Evolutionary conservation across 2,113 vertebrate genomes (phyloP), one percentile per base, ranked within the genome.

Genomic region (Saccopteryx leptura): DNA sequence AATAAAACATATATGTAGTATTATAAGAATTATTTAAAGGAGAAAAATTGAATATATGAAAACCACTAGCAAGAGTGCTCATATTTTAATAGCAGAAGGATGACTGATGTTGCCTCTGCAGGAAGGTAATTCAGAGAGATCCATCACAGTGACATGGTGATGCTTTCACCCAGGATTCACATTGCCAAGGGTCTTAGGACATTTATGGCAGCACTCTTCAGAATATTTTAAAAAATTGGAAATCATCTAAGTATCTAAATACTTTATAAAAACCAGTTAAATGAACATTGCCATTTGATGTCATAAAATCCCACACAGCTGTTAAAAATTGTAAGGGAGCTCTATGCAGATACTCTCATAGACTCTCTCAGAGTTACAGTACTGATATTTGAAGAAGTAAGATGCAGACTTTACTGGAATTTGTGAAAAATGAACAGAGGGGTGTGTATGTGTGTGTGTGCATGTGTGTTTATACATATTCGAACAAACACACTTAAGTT

Each of bases 241-340:
- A 92, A 61, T 83, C 7, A 5, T n/a, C 50, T 60, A 54, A 52
- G 58, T 90, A 85, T 14, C 74, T 74, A 75, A 65, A 91, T 85
- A 50, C 9, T 8, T 91, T 82, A n/a, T 52, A 75, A 88, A 91
- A 48, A 84, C 26, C 17, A 72, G 1, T 48, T 71, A 52, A 48
- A 11, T 86, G 14, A 86, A 75, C 11, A 28, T 21, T 12, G 28
- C 6, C 18, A 8, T 83, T 48, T 15, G 12, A 13, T 17, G 4
- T 7, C 18, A 69, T 52, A 33, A 60, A 91, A 56, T 23, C 6
- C 18, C 7, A 5, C 0, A 2, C 17, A 72, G 3, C 31, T 81
- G 5, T 60, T 56, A 66, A 92, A 85, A 76, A 13, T 18, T 14
- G 10, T 2, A 14, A 65, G 28, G 18, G 10, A 48, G 5, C 0